A percentile compares a stretch with the other conserved stretches of the same genome.
Evolutionary conservation across 1,140 invertebrate genomes (phyloP).

Genomic region (Eriosoma lanigerum): DNA sequence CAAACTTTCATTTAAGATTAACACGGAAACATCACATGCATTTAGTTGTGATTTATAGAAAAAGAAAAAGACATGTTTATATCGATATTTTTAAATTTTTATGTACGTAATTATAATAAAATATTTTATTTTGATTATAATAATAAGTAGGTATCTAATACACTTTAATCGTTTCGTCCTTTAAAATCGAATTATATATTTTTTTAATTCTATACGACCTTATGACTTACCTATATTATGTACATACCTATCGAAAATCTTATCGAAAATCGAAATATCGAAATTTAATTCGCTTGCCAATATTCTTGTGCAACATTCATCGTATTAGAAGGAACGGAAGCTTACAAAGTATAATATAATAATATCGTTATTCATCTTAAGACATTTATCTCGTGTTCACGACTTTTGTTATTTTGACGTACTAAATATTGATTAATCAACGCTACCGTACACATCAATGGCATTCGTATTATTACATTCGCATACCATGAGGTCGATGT

Average conservation of each 20-base stretch:
- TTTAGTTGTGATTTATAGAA: too few relatives aligned
- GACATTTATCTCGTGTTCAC: not conserved
- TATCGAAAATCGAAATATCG: too few relatives aligned
- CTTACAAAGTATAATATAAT: not conserved
- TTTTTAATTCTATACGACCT: not conserved
- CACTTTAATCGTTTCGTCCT: conserved; percentile 21
- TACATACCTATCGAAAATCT: too few relatives aligned
- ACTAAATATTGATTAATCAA: not conserved
- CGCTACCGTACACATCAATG: conserved; percentile 9
- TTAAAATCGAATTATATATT: conserved; percentile 10
- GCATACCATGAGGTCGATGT: conserved; percentile 28
- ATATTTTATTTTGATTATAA: too few relatives aligned
- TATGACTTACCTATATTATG: not conserved
- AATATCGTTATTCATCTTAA: too few relatives aligned
- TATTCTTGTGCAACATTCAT: too few relatives aligned
- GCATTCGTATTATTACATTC: conserved; percentile 13
- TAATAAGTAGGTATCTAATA: too few relatives aligned
- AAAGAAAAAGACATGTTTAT: too few relatives aligned
- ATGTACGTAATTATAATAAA: too few relatives aligned
- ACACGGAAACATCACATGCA: not conserved
- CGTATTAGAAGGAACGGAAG: too few relatives aligned
- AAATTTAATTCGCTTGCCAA: too few relatives aligned
- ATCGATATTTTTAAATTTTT: too few relatives aligned
- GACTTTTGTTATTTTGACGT: not conserved
- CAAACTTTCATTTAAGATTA: not conserved